A percentile compares a stretch with the other conserved stretches of the same genome.
These are phyloP conservation scores for Cheiracanthium punctorium DNA, from an alignment of 2,888 invertebrate genomes.

Conservation along the genomic window DNA sequence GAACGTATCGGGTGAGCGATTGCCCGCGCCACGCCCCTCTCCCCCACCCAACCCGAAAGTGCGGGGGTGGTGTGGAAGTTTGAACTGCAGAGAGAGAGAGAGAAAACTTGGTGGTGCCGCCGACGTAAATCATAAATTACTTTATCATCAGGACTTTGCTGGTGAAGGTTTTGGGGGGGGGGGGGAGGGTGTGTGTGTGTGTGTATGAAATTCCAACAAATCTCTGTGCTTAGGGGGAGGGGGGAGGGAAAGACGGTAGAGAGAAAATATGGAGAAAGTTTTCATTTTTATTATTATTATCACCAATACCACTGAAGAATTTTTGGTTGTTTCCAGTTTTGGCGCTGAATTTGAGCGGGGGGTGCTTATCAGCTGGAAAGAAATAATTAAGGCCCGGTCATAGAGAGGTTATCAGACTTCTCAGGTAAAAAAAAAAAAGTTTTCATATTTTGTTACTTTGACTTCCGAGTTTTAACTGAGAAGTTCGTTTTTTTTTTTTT, in stretches of 20 bases:
- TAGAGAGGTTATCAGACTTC: too few species aligned
- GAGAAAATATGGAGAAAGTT: too few species aligned
- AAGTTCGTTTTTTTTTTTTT: too few species aligned
- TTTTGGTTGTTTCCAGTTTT: background rate
- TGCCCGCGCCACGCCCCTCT: slow-evolving; percentile 60
- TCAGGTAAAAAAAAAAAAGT: too few species aligned
- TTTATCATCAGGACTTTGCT: slow-evolving; percentile 57
- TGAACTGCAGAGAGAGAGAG: slow-evolving; percentile 38
- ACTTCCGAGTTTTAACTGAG: too few species aligned
- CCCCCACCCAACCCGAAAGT: too few species aligned
- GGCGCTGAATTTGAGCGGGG: too few species aligned
- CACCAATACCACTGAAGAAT: too few species aligned
- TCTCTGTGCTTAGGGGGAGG: background rate
- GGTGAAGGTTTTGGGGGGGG: background rate
- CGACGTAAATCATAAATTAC: slow-evolving; percentile 69
- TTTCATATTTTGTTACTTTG: too few species aligned
- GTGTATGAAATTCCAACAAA: slow-evolving; percentile 21
- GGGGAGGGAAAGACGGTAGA: background rate
- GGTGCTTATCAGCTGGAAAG: too few species aligned
- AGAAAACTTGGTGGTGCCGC: slow-evolving; percentile 49
- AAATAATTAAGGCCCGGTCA: too few species aligned
- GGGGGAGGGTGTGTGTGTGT: background rate
- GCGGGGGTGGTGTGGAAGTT: slow-evolving; percentile 37
- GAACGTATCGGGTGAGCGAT: slow-evolving; percentile 68
- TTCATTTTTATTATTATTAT: slow-evolving; percentile 25